Conservation (phyloP, 2,888 invertebrate species). For the Nymphalis polychloros region DNA sequence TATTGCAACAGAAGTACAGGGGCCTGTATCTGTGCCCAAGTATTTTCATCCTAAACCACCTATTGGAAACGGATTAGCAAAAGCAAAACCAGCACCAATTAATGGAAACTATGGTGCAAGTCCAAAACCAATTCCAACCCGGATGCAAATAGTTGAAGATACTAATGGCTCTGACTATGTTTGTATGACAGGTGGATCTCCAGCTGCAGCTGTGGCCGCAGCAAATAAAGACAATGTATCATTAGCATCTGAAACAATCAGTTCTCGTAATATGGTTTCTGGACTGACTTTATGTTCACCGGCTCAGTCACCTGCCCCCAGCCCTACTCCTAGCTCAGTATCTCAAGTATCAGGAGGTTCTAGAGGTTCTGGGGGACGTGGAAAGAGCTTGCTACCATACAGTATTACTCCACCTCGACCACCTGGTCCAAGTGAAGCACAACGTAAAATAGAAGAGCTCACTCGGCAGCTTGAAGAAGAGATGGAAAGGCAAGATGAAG, state of each 20-base stretch:
- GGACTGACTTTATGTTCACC: slow-evolving; percentile 78
- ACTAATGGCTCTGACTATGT: slow-evolving; percentile 91
- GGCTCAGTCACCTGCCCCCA: slow-evolving; percentile 81
- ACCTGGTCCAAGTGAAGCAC: slow-evolving; percentile 94
- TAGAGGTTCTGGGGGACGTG: slow-evolving; percentile 78
- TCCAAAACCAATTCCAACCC: slow-evolving; percentile 57
- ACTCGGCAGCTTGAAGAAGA: slow-evolving; percentile 96
- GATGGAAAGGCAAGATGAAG: slow-evolving; percentile 96
- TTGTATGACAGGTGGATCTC: slow-evolving; percentile 89
- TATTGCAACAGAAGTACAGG: slow-evolving; percentile 80
- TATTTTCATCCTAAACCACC: slow-evolving; percentile 81
- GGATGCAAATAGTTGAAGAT: slow-evolving; percentile 84
- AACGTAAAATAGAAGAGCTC: slow-evolving; percentile 95
- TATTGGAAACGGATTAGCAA: slow-evolving; percentile 80
- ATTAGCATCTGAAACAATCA: slow-evolving; percentile 63
- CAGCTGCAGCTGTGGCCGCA: slow-evolving; percentile 72
- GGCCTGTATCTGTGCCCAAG: slow-evolving; percentile 77
- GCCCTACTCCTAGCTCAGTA: slow-evolving; percentile 84
- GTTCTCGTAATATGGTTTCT: slow-evolving; percentile 68
- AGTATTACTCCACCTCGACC: slow-evolving; percentile 94
- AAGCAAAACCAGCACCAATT: slow-evolving; percentile 61
- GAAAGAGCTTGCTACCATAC: slow-evolving; percentile 89
- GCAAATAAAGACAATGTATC: slow-evolving; percentile 73
- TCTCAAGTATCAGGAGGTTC: slow-evolving; percentile 84
- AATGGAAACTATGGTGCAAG: slow-evolving; percentile 60